A percentile compares a stretch with the other conserved stretches of the same genome.
Evolutionary conservation across 2,888 invertebrate genomes (phyloP).

Genomic region (Drosophila hamatofila): DNA sequence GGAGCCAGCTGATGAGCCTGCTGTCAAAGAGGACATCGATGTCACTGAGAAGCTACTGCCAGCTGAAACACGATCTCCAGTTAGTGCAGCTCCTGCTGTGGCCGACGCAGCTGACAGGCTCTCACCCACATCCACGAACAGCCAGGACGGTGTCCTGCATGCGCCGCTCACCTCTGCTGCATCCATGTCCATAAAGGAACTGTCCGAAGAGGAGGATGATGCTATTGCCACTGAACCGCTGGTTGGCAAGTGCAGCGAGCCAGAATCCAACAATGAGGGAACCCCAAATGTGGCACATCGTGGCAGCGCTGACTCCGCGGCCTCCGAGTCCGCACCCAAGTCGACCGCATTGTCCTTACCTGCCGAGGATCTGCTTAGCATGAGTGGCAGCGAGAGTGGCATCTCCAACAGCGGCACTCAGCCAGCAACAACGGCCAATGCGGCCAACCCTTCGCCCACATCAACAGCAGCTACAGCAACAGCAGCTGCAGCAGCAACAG

Average conservation of each 20-base stretch:
- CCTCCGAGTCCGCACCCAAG: slow-evolving; percentile 69
- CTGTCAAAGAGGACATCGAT: slow-evolving; percentile 56
- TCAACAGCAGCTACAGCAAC: slow-evolving; percentile 26
- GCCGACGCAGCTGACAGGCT: slow-evolving; percentile 58
- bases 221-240: slow-evolving; percentile 58
- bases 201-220: slow-evolving; percentile 81
- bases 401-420: slow-evolving; percentile 62
- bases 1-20: slow-evolving; percentile 43
- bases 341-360: slow-evolving; percentile 80
- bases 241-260: slow-evolving; percentile 51
- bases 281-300: slow-evolving; percentile 55
- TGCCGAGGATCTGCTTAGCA: slow-evolving; percentile 71
- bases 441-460: slow-evolving; percentile 52
- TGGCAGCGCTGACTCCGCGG: slow-evolving; percentile 67
- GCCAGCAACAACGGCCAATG: slow-evolving; percentile 25
- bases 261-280: slow-evolving; percentile 29
- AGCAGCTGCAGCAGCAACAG: slow-evolving; percentile 31
- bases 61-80: slow-evolving; percentile 38
- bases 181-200: slow-evolving; percentile 82
- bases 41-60: slow-evolving; percentile 76
- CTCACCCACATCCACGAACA: slow-evolving; percentile 71
- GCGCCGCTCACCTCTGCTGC: slow-evolving; percentile 69
- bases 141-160: slow-evolving; percentile 70
- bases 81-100: slow-evolving; percentile 4
- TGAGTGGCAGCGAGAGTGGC: slow-evolving; percentile 74